Conservation (phyloP, 2,797 vertebrate species). For the Peromyscus attwateri region DNA sequence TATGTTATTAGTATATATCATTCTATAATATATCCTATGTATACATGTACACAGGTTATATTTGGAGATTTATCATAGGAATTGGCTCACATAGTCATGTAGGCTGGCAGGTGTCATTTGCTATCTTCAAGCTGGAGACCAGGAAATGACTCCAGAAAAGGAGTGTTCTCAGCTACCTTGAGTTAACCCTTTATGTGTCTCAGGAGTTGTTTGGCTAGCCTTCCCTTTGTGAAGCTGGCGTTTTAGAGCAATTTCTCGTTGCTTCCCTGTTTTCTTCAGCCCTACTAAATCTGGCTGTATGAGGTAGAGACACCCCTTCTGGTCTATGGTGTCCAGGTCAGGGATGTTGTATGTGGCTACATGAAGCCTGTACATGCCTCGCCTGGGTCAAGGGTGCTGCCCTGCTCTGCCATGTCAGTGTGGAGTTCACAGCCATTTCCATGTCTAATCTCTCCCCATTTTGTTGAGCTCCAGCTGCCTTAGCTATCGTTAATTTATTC, state of each 20-base stretch:
- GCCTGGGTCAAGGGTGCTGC: neutral
- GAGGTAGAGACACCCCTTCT: neutral
- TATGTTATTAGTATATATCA: neutral
- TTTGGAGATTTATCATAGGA: neutral
- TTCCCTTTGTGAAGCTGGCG: neutral
- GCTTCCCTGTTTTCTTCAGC: neutral
- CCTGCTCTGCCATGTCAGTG: neutral
- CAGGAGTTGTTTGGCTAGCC: neutral
- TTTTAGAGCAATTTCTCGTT: neutral
- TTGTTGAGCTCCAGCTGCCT: neutral
- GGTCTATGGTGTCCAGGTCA: neutral
- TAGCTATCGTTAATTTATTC: neutral
- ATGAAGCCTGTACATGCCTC: neutral
- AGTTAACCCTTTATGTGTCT: neutral
- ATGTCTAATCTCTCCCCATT: neutral
- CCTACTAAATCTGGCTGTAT: neutral
- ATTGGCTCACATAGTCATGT: neutral
- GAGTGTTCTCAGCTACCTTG: neutral
- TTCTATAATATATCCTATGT: neutral
- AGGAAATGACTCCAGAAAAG: neutral
- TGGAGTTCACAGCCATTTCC: neutral
- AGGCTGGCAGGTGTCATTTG: neutral
- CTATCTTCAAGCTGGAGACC: neutral
- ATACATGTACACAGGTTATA: neutral
- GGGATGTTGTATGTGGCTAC: fast-evolving